Evolutionary conservation across 2,797 vertebrate genomes (phyloP).

Genomic region (Rhinella marina): DNA sequence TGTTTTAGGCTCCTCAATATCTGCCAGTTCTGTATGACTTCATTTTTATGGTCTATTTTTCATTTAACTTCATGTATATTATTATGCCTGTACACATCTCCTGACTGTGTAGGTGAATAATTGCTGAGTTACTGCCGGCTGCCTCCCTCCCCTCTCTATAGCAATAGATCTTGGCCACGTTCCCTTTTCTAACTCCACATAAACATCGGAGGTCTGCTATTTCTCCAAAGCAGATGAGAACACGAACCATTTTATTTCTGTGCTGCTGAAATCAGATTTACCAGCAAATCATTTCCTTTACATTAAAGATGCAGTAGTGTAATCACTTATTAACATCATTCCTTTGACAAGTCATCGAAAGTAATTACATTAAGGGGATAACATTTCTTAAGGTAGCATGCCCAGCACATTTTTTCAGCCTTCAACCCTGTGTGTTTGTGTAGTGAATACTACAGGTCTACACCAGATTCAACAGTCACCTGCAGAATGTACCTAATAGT

Average conservation of each 20-base stretch:
- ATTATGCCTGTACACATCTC: background rate
- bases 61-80: background rate
- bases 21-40: background rate
- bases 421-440: background rate
- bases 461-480: conserved; percentile 9
- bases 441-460: background rate
- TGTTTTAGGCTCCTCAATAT: background rate
- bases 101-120: conserved; percentile 26
- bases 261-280: conserved; percentile 5
- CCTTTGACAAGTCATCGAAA: conserved; percentile 7
- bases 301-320: conserved; percentile 13
- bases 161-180: conserved; percentile 16
- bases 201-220: conserved; percentile 26
- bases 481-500: background rate
- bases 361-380: conserved; percentile 13
- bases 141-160: conserved; percentile 26
- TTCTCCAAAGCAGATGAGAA: conserved; percentile 26
- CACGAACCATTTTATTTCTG: conserved; percentile 16
- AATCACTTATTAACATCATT: conserved; percentile 25
- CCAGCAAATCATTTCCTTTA: conserved; percentile 1
- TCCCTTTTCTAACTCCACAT: conserved; percentile 4
- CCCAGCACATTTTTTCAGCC: background rate
- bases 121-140: conserved; percentile 21
- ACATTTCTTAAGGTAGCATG: background rate
- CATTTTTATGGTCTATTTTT: background rate